phyloP scores from a whole-genome alignment of 2,888 invertebrate genomes.

The Sialis fuliginosa region DNA sequence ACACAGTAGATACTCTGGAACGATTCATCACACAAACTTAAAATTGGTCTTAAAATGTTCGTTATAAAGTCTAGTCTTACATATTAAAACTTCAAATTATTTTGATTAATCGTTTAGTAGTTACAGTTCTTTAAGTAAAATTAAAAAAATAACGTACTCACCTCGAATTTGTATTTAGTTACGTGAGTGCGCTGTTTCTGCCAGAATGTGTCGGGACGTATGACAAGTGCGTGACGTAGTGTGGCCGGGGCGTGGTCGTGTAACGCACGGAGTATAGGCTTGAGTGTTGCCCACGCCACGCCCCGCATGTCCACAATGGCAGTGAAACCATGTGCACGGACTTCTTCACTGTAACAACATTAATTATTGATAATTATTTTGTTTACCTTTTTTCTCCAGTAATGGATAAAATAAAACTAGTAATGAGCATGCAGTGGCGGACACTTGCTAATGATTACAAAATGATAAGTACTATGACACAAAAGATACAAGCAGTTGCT shows the following conservation, averaged over 20 bases:
- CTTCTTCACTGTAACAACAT: slow-evolving; percentile 57
- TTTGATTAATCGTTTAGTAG: too few relatives aligned
- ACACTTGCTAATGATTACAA: too few relatives aligned
- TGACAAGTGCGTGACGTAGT: slow-evolving; percentile 86
- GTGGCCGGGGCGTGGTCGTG: slow-evolving; percentile 90
- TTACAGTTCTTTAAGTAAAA: too few relatives aligned
- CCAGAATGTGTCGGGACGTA: slow-evolving; percentile 99
- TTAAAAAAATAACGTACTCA: slow-evolving; percentile 23
- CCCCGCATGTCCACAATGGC: slow-evolving; percentile 97
- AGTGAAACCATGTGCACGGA: slow-evolving; percentile 77
- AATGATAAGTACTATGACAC: too few relatives aligned
- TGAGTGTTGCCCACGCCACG: slow-evolving; percentile 89
- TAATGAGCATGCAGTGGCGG: too few relatives aligned
- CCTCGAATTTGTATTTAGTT: slow-evolving; percentile 98
- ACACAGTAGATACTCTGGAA: too few relatives aligned
- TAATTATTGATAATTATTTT: not conserved
- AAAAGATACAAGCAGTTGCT: too few relatives aligned
- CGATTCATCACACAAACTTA: too few relatives aligned
- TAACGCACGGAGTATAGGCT: slow-evolving; percentile 91
- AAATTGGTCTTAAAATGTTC: too few relatives aligned
- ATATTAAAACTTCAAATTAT: not conserved
- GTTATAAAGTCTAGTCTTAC: not conserved
- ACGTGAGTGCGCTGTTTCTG: slow-evolving; percentile 97
- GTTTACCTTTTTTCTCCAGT: too few relatives aligned
- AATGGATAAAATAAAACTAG: too few relatives aligned